Base-by-base conservation (phyloP, 2,797 vertebrate species). In the Sciurus vulgaris region DNA sequence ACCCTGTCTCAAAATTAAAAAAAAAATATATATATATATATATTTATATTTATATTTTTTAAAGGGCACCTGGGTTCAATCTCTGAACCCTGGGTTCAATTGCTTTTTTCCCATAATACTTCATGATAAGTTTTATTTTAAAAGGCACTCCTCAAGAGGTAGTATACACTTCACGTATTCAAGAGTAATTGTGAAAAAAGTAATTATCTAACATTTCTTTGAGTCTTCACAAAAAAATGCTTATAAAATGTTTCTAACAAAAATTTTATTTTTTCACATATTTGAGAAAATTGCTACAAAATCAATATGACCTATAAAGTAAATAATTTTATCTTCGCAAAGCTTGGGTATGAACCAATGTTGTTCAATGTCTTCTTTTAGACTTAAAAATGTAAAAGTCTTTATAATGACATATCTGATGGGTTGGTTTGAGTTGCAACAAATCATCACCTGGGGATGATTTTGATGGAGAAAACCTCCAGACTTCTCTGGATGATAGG, bases 101-200 rank as follows among this genome's bases (percentile, higher is more conserved):
- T n/a, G 69, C 77, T 93, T 94, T 85, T 94, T 47, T 85, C 93
- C 35, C 78, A 35, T 8, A 82, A 35, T 83, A 44, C 56, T 2
- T 54, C 24, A 96, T 67, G 96, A 88, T 86, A 94, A 87, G 67
- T 97, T 96, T 98, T 87, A 87, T 98, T 97, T 97, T 84, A 63
- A 86, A 96, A 97, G 82, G 77, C 73, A 87, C 8, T 95, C 95
- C 92, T 95, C 51, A 94, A 78, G 65, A 76, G 96, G 65, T 56
- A 94, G 51, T 94, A 94, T 95, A 89, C 59, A 94, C 96, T 97
- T 86, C 81, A 94, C 65, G 93, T 97, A 96, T 93, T 96, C 73
- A 93, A 63, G 91, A 94, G 33, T 51, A 70, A 63, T 86, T 95
- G 41, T 70, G 47, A 67, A 49, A 89, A 87, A 54, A 70, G 18